phyloP scores from a whole-genome alignment of 1,140 invertebrate species.

The Wasmannia auropunctata region DNA sequence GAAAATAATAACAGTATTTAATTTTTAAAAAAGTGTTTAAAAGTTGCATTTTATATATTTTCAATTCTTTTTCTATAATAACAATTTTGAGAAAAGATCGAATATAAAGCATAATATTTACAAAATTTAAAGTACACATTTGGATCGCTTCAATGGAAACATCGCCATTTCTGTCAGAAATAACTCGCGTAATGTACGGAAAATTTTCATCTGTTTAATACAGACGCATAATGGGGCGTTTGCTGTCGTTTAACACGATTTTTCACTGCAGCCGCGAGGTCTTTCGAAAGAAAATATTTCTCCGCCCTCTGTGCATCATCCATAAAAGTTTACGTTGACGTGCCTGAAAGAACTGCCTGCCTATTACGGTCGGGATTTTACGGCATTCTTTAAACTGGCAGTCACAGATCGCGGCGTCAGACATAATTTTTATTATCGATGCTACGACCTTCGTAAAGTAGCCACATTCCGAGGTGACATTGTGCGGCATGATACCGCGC shows the following conservation, averaged over 20 bases:
- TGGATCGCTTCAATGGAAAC: background rate
- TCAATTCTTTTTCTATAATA: background rate
- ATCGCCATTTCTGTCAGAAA: background rate
- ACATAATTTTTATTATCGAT: conserved; percentile 52
- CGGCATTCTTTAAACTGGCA: conserved; percentile 31
- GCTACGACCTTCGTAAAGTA: conserved; percentile 40
- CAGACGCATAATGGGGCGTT: background rate
- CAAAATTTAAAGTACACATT: background rate
- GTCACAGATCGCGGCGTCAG: conserved; percentile 6
- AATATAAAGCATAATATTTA: background rate
- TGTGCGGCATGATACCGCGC: background rate
- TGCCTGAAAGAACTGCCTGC: conserved; percentile 19
- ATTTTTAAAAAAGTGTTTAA: background rate
- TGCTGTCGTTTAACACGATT: conserved; percentile 14
- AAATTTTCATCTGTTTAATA: conserved; percentile 21
- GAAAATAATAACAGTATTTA: background rate
- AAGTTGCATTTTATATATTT: background rate
- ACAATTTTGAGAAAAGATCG: background rate
- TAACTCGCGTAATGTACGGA: background rate
- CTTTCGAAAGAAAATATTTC: conserved; percentile 53
- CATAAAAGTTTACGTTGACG: conserved; percentile 50
- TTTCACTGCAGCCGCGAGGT: background rate
- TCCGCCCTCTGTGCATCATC: background rate
- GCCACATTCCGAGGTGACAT: background rate
- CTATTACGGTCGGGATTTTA: conserved; percentile 41